These are phyloP conservation scores for Xanthorhoe spadicearia DNA, from an alignment of 2,888 invertebrate species.

Conservation along the genomic window DNA sequence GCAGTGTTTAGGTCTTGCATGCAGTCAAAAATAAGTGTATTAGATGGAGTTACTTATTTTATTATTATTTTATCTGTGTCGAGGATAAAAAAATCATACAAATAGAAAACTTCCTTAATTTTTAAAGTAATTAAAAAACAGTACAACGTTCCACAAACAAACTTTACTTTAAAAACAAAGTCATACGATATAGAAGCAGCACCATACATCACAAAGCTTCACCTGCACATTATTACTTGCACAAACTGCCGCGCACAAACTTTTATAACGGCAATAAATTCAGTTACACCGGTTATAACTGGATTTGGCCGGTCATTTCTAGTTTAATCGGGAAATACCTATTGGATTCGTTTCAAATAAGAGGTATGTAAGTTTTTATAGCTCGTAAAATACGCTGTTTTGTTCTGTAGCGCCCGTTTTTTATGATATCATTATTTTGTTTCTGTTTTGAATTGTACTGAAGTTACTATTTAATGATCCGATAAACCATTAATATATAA, in stretches of 20 bases:
- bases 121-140: too few species aligned
- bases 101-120: too few species aligned
- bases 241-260: slow-evolving; percentile 64
- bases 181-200: neutral
- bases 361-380: slow-evolving; percentile 67
- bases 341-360: slow-evolving; percentile 58
- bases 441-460: neutral
- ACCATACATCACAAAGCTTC: slow-evolving; percentile 28
- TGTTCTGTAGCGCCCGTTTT: slow-evolving; percentile 30
- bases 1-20: too few species aligned
- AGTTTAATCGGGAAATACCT: slow-evolving; percentile 47
- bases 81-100: too few species aligned
- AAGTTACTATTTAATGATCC: neutral
- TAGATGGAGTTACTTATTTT: too few species aligned
- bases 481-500: too few species aligned
- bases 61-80: too few species aligned
- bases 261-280: slow-evolving; percentile 74
- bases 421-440: slow-evolving; percentile 11
- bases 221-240: slow-evolving; percentile 66
- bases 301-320: slow-evolving; percentile 58
- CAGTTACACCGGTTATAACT: slow-evolving; percentile 51
- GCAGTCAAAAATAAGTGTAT: too few species aligned
- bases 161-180: neutral
- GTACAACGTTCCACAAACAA: too few species aligned
- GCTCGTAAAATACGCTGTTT: slow-evolving; percentile 51